Evolutionary conservation across 2,888 invertebrate species (phyloP).

Genomic region (Xestia xanthographa): DNA sequence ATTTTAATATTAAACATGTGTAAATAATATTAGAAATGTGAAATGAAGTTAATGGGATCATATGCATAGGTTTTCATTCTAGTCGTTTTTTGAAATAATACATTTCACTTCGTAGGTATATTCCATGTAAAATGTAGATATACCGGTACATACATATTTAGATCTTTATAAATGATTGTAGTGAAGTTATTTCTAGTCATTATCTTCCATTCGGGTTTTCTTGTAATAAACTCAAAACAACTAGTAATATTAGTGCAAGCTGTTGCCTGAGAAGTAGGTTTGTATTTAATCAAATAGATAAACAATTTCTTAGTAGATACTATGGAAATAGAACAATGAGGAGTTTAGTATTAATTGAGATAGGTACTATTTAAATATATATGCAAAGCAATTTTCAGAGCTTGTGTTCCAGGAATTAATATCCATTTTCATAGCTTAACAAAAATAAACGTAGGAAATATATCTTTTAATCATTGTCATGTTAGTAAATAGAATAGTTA

Average conservation of each 20-base stretch:
- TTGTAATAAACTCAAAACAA: slow-evolving; percentile 11
- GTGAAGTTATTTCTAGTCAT: background rate
- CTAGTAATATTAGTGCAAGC: slow-evolving; percentile 9
- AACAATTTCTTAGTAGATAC: background rate
- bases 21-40: slow-evolving; percentile 54
- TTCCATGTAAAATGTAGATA: slow-evolving; percentile 33
- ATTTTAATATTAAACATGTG: slow-evolving; percentile 27
- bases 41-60: slow-evolving; percentile 66
- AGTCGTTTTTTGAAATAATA: slow-evolving; percentile 43
- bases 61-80: slow-evolving; percentile 54
- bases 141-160: slow-evolving; percentile 4
- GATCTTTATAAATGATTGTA: slow-evolving; percentile 17
- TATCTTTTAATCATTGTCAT: slow-evolving; percentile 14
- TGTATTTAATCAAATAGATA: slow-evolving; percentile 10
- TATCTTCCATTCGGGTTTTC: slow-evolving; percentile 18
- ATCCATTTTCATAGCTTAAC: slow-evolving; percentile 15
- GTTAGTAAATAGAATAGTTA: slow-evolving; percentile 11
- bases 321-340: background rate
- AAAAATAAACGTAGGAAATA: slow-evolving; percentile 4
- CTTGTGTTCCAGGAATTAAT: slow-evolving; percentile 11
- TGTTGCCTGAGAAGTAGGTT: slow-evolving; percentile 33
- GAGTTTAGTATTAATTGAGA: slow-evolving; percentile 8
- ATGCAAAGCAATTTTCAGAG: slow-evolving; percentile 10
- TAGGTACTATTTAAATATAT: background rate
- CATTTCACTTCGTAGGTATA: slow-evolving; percentile 24